phyloP scores from a whole-genome alignment of 2,888 invertebrate genomes.

The Ecliptopera silaceata region DNA sequence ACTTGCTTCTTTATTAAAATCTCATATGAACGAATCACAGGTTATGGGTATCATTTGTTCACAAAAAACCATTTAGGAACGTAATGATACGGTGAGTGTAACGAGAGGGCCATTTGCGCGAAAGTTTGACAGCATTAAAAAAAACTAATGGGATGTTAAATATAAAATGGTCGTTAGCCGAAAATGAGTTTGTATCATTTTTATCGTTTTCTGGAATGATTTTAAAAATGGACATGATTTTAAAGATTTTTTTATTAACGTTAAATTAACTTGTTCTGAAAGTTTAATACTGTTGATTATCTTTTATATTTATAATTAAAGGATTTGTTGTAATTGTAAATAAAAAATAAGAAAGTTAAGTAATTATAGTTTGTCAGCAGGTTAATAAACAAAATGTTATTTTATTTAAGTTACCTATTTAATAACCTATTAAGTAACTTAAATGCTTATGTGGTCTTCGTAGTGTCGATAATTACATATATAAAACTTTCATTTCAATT shows the following conservation, averaged over 20 bases:
- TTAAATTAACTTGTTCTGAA: neutral
- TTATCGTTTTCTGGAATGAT: conserved; percentile 20
- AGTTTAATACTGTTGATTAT: no score
- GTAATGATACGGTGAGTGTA: conserved; percentile 46
- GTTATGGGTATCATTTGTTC: conserved; percentile 57
- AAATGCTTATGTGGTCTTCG: no score
- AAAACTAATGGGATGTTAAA: conserved; percentile 25
- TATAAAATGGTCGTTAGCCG: conserved; percentile 21
- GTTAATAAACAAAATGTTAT: no score
- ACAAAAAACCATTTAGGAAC: conserved; percentile 57
- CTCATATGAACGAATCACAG: conserved; percentile 43
- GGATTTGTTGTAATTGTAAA: no score
- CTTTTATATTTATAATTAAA: no score
- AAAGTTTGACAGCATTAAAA: conserved; percentile 40
- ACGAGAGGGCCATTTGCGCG: conserved; percentile 36
- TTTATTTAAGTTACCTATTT: no score
- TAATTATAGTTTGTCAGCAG: no score
- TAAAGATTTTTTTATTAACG: neutral
- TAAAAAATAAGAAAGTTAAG: no score
- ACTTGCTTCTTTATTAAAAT: conserved; percentile 58
- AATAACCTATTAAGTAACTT: no score
- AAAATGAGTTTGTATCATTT: conserved; percentile 21
- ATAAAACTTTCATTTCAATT: no score
- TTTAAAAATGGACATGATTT: neutral
- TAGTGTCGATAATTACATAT: no score